These are phyloP conservation scores for Adelosebastes latens DNA, from an alignment of 2,797 vertebrate genomes.

Conservation along the genomic window DNA sequence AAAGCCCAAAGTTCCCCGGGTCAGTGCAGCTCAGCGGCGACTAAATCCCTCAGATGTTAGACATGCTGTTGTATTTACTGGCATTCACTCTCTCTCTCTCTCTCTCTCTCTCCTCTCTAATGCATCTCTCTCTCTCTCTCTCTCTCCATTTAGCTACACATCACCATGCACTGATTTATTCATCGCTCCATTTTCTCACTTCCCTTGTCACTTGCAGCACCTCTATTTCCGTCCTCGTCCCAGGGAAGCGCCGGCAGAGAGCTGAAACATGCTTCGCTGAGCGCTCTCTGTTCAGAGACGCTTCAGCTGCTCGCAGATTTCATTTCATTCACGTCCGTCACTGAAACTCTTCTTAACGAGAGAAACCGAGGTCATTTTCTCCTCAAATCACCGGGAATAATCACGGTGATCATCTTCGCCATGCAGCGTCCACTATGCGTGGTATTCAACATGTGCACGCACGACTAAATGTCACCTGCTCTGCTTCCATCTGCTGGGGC, in stretches of 20 bases:
- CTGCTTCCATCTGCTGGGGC: too few species aligned
- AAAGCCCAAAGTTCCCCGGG: not conserved
- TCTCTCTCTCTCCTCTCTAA: not conserved
- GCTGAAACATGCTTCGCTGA: not conserved
- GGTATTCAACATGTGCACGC: not conserved
- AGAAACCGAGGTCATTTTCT: not conserved
- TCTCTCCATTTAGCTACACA: conserved; percentile 33
- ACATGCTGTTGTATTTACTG: conserved; percentile 5
- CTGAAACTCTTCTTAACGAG: not conserved
- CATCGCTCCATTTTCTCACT: conserved; percentile 58
- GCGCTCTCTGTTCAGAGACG: not conserved
- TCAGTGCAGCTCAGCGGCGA: not conserved
- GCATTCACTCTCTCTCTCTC: not conserved
- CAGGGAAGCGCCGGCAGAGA: not conserved
- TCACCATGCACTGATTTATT: conserved; percentile 56
- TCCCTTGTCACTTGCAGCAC: conserved; percentile 39
- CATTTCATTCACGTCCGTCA: not conserved
- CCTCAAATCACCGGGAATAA: not conserved
- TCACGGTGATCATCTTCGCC: not conserved
- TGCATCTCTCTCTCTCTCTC: not conserved
- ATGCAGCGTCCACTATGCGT: not conserved
- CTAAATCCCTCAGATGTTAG: not conserved
- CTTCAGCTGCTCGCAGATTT: not conserved
- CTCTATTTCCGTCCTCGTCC: conserved; percentile 56
- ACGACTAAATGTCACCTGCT: not conserved